These are phyloP conservation scores for Drosophila incognita DNA, from an alignment of 2,888 invertebrate species.

Conservation along the genomic window DNA sequence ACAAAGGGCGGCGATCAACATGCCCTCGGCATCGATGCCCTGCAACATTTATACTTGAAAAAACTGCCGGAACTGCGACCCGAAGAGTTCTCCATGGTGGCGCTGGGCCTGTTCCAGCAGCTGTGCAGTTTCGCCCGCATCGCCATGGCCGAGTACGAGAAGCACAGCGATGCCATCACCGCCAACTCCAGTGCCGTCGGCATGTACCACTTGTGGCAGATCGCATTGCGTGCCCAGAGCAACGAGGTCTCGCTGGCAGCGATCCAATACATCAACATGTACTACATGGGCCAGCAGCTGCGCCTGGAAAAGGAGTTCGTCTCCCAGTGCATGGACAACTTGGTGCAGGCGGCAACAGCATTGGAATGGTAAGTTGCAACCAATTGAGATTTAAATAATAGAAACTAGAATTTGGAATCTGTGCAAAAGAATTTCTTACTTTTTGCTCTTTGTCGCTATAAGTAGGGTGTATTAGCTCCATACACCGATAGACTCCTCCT, in stretches of 20 bases:
- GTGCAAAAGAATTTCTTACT: not conserved
- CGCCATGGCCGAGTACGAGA: constrained; percentile 90
- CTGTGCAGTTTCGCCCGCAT: constrained; percentile 94
- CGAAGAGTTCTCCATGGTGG: constrained; percentile 96
- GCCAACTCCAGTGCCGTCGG: constrained; percentile 89
- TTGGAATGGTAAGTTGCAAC: constrained; percentile 84
- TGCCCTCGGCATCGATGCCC: constrained; percentile 93
- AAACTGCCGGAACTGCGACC: constrained; percentile 95
- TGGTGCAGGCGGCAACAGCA: constrained; percentile 93
- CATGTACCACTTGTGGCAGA: constrained; percentile 97
- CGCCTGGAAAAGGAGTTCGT: constrained; percentile 97
- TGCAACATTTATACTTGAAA: constrained; percentile 94
- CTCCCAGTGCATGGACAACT: constrained; percentile 95
- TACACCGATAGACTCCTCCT: not conserved
- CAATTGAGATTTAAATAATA: not conserved
- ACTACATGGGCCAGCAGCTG: constrained; percentile 96
- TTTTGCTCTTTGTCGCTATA: too few relatives aligned
- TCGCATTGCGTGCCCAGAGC: constrained; percentile 94
- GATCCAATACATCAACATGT: constrained; percentile 96
- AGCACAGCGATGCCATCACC: constrained; percentile 82
- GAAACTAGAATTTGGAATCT: not conserved
- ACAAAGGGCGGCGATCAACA: constrained; percentile 96
- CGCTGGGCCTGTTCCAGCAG: constrained; percentile 95
- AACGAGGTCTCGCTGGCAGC: constrained; percentile 98
- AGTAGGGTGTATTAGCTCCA: not conserved